Percentiles rank a stretch among this genome's conserved stretches.
These are phyloP conservation scores for Polydrusus pterygomalis DNA, from an alignment of 2,888 invertebrate species.

Conservation along the genomic window DNA sequence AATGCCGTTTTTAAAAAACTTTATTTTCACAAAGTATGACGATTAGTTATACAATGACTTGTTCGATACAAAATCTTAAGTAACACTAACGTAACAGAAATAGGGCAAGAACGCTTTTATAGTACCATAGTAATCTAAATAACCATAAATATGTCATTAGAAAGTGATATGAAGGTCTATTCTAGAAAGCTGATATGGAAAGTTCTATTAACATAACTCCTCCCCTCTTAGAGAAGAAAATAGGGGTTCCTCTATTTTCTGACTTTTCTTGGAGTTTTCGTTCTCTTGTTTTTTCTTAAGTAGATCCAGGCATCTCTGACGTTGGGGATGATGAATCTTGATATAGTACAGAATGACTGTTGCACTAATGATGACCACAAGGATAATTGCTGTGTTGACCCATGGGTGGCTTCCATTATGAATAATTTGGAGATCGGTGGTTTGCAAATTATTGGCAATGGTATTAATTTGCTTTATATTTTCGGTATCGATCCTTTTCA, in stretches of 20 bases:
- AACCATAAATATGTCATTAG: not conserved
- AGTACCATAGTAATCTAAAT: not conserved
- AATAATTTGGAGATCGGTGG: not conserved
- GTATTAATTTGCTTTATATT: slow-evolving; percentile 5
- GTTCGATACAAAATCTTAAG: too few relatives aligned
- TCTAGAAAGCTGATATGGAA: slow-evolving; percentile 3
- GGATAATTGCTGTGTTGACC: not conserved
- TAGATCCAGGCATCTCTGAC: not conserved
- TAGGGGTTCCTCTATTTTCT: slow-evolving; percentile 10
- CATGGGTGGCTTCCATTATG: not conserved
- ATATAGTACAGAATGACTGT: not conserved
- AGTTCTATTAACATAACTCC: not conserved
- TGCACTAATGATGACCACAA: not conserved
- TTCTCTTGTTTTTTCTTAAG: not conserved
- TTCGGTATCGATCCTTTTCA: slow-evolving; percentile 1
- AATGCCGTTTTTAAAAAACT: too few relatives aligned
- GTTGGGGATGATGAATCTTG: not conserved
- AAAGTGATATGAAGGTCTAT: not conserved
- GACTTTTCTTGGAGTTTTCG: not conserved
- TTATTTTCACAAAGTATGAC: too few relatives aligned
- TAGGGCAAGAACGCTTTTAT: not conserved
- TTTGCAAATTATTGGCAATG: slow-evolving; percentile 6
- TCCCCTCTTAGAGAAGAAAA: slow-evolving; percentile 27
- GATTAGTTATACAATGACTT: too few relatives aligned
- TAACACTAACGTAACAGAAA: too few relatives aligned